Conservation (phyloP, 1,140 invertebrate species). For the Pemphigus obesinymphae region DNA sequence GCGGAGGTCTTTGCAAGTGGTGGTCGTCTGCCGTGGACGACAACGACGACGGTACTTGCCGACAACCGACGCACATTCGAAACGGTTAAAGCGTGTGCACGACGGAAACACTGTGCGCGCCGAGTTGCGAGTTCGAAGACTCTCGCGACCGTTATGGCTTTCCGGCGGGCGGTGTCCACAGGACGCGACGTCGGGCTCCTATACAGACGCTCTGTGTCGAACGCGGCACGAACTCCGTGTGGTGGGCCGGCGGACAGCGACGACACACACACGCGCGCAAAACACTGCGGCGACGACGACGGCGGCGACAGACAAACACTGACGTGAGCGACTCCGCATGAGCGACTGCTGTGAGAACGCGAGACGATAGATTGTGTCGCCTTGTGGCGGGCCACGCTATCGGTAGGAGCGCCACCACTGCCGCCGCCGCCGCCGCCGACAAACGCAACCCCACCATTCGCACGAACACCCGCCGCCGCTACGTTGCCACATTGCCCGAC, state of each 20-base stretch:
- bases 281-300: background rate
- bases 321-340: conserved; percentile 16
- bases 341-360: conserved; percentile 13
- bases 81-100: background rate
- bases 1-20: conserved; percentile 29
- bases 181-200: background rate
- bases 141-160: background rate
- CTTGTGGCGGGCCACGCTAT: background rate
- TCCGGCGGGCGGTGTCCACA: too few species aligned
- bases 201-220: background rate
- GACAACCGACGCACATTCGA: conserved; percentile 41
- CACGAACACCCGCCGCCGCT: background rate
- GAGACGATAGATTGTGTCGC: background rate
- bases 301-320: background rate
- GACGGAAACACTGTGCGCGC: background rate
- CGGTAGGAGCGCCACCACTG: background rate
- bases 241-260: background rate
- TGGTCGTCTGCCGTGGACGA: conserved; percentile 32
- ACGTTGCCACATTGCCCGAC: conserved; percentile 18
- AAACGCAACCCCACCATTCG: background rate
- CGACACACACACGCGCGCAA: background rate
- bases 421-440: background rate
- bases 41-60: conserved; percentile 34
- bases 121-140: background rate
- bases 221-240: background rate